These are phyloP conservation scores for Cariama cristata DNA, from an alignment of 2,113 vertebrate genomes.

Conservation along the genomic window DNA sequence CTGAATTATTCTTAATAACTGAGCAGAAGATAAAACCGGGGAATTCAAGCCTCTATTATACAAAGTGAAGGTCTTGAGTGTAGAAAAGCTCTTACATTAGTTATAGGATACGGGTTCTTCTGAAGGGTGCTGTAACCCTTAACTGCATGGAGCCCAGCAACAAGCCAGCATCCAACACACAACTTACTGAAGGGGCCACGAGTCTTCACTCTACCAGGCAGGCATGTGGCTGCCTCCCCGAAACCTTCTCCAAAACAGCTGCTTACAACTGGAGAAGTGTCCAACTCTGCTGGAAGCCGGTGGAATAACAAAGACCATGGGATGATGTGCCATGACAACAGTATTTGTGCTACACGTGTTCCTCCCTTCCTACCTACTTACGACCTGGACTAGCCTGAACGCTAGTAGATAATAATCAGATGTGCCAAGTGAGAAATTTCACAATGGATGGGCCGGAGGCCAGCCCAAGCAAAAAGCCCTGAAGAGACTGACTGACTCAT, in stretches of 20 bases:
- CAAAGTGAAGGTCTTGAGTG: neutral
- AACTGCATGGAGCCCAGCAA: neutral
- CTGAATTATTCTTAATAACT: neutral
- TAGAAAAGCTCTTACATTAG: neutral
- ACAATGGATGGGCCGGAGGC: neutral
- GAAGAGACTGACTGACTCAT: neutral
- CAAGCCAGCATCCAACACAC: accelerated
- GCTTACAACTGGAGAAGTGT: neutral
- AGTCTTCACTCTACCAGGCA: neutral
- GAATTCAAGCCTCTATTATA: neutral
- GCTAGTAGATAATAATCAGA: neutral
- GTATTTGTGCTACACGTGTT: neutral
- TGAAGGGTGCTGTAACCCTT: neutral
- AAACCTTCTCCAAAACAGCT: neutral
- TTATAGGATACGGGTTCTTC: neutral
- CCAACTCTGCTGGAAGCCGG: neutral
- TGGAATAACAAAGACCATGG: neutral
- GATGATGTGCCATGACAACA: neutral
- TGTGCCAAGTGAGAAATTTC: neutral
- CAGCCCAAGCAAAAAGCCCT: neutral
- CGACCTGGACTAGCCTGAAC: neutral
- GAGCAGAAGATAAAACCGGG: neutral
- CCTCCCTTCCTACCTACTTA: neutral
- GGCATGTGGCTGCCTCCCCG: neutral
- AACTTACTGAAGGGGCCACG: neutral